A percentile compares a stretch with the other conserved stretches of the same genome.
Conservation (phyloP, 37 sponge, comb jelly and placozoan species). For the Crambe crambe region DNA sequence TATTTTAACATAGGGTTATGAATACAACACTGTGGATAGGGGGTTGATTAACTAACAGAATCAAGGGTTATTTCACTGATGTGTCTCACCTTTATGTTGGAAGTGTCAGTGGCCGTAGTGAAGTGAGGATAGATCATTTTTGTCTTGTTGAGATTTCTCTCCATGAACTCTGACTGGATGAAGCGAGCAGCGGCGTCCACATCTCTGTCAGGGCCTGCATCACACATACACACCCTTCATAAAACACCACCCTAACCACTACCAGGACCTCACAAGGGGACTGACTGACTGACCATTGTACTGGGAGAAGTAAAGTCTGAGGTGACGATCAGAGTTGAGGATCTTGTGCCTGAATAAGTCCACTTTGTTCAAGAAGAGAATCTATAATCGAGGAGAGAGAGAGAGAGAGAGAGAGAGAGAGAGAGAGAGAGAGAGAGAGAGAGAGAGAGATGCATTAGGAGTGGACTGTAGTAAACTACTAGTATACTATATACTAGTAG, state of each 20-base stretch:
- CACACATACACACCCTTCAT: no score
- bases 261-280: background rate
- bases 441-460: no score
- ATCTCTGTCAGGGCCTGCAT: slow-evolving; percentile 88
- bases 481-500: no score
- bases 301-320: slow-evolving; percentile 79
- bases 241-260: no score
- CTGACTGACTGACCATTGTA: slow-evolving; percentile 83
- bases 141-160: slow-evolving; percentile 82
- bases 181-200: slow-evolving; percentile 81
- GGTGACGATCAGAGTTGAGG: slow-evolving; percentile 84
- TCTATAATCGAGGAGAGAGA: slow-evolving; percentile 36
- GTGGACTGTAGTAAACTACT: no score
- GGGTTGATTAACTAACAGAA: background rate
- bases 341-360: slow-evolving; percentile 93
- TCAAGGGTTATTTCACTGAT: no score
- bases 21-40: background rate
- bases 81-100: slow-evolving; percentile 76
- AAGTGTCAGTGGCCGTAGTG: slow-evolving; percentile 98
- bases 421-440: slow-evolving; percentile 29
- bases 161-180: slow-evolving; percentile 79
- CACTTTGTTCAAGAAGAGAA: slow-evolving; percentile 97
- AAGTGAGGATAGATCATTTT: slow-evolving; percentile 95
- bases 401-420: slow-evolving; percentile 27
- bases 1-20: no score